These are phyloP conservation scores for Vimba vimba DNA, from an alignment of 2,113 vertebrate genomes.

Conservation along the genomic window DNA sequence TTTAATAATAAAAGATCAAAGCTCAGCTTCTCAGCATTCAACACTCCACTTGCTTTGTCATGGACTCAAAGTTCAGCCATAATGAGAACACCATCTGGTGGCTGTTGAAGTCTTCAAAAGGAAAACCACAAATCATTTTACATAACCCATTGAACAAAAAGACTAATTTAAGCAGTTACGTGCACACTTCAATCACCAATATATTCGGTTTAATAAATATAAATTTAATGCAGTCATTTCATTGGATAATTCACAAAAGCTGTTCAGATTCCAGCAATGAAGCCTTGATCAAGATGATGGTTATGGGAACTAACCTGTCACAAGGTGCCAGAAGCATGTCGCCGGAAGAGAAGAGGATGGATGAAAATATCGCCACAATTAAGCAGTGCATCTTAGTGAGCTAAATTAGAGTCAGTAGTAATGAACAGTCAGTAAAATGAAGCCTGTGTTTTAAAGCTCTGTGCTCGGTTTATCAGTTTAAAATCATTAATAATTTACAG, in stretches of 20 bases:
- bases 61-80: not conserved
- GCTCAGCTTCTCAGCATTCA: slow-evolving; percentile 3
- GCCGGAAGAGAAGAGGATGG: not conserved
- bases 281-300: too few species aligned
- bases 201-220: not conserved
- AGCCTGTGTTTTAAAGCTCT: not conserved
- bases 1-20: slow-evolving; percentile 12
- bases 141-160: not conserved
- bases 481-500: not conserved
- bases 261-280: not conserved
- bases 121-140: not conserved
- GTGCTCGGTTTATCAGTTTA: not conserved
- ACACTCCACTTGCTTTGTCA: not conserved
- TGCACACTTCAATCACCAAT: not conserved
- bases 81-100: not conserved
- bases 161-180: too few species aligned
- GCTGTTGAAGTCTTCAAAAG: not conserved
- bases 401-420: not conserved
- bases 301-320: slow-evolving; percentile 66
- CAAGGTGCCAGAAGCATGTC: slow-evolving; percentile 60
- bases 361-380: not conserved
- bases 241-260: not conserved
- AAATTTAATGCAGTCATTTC: not conserved
- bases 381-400: slow-evolving; percentile 23
- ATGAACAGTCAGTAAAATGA: not conserved